Conservation (phyloP, 2,113 vertebrate genomes). For the Myocastor coypus region DNA sequence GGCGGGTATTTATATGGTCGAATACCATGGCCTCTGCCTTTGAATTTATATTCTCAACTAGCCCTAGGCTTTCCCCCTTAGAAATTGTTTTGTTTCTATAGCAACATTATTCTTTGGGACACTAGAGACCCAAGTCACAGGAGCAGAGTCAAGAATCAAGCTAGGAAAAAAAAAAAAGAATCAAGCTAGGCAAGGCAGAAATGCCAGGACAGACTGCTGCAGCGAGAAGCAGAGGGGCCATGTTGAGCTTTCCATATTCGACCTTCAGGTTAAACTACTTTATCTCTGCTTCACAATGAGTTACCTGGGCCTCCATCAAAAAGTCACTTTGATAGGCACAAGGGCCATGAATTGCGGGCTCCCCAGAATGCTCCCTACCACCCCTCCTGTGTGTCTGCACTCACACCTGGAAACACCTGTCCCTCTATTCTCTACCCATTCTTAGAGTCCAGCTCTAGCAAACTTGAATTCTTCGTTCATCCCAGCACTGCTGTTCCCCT, state of each 20-base stretch:
- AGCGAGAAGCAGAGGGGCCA: neutral
- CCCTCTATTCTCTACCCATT: neutral
- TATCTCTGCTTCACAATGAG: neutral
- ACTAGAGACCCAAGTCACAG: neutral
- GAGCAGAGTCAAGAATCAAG: slow-evolving; percentile 10
- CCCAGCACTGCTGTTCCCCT: neutral
- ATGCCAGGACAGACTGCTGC: neutral
- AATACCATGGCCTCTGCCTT: slow-evolving; percentile 63
- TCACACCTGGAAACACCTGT: neutral
- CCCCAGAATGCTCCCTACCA: neutral
- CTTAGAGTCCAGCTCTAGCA: neutral
- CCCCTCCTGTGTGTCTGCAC: neutral
- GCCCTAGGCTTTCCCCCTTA: slow-evolving; percentile 21
- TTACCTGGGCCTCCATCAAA: neutral
- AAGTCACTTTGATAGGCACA: neutral
- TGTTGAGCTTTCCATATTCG: neutral
- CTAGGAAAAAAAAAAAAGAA: too few relatives aligned
- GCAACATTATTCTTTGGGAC: neutral
- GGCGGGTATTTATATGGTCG: slow-evolving; percentile 37
- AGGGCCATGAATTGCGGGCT: neutral
- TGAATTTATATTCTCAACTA: slow-evolving; percentile 10
- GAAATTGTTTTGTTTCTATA: slow-evolving; percentile 25
- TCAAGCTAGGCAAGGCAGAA: neutral
- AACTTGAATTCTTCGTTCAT: neutral
- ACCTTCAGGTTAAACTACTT: neutral